phyloP scores from a whole-genome alignment of 2,888 invertebrate species.

The Himalopsyche japonica region DNA sequence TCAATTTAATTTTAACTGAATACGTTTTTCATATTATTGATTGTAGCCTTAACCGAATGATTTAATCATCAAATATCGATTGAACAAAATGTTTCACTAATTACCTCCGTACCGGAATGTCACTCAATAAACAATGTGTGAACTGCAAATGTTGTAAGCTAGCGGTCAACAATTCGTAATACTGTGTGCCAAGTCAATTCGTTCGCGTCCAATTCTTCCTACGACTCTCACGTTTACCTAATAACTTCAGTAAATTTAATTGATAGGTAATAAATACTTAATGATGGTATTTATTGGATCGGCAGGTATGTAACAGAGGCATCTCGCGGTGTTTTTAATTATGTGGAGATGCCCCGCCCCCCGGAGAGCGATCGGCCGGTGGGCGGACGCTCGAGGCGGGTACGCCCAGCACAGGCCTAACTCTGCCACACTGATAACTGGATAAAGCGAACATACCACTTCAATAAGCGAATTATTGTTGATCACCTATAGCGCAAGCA shows the following conservation, averaged over 20 bases:
- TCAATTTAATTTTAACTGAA: too few relatives aligned
- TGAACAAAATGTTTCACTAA: too few relatives aligned
- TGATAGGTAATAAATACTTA: not conserved
- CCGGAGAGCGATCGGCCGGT: not conserved
- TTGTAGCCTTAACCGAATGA: too few relatives aligned
- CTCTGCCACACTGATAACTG: not conserved
- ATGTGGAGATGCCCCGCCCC: not conserved
- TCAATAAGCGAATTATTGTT: not conserved
- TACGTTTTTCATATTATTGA: too few relatives aligned
- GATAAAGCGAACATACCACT: not conserved
- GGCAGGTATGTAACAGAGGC: not conserved
- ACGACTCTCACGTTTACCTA: not conserved
- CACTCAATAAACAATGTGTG: too few relatives aligned
- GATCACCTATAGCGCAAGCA: too few relatives aligned
- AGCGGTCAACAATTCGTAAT: too few relatives aligned
- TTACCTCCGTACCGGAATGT: too few relatives aligned
- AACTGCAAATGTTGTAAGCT: too few relatives aligned
- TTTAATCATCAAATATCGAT: too few relatives aligned
- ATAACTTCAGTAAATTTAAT: not conserved
- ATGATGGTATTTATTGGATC: not conserved
- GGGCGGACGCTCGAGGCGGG: not conserved
- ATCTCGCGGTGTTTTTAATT: not conserved
- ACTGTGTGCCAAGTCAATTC: too few relatives aligned
- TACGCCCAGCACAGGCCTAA: not conserved
- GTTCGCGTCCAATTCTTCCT: not conserved